Evolutionary conservation across 2,888 invertebrate species (phyloP).

Genomic region (Drosophila atripex): DNA sequence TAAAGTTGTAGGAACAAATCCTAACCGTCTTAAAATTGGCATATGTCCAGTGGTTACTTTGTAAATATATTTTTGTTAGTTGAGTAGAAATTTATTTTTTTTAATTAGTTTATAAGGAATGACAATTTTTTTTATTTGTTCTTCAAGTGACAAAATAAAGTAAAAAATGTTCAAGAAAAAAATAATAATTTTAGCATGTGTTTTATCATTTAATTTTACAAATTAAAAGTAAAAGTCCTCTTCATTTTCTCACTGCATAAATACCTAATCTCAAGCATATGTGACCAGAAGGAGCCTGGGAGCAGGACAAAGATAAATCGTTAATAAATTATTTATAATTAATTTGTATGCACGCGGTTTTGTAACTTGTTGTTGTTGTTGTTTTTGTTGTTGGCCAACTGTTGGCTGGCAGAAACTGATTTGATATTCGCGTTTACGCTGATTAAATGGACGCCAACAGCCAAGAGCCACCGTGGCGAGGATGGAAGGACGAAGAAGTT

Average conservation of each 20-base stretch:
- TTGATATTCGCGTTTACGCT: conserved; percentile 79
- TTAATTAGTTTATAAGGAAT: no score
- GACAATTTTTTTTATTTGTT: no score
- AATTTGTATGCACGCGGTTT: conserved; percentile 72
- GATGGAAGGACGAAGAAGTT: conserved; percentile 17
- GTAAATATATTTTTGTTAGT: no score
- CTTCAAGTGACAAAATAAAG: no score
- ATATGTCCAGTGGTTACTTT: no score
- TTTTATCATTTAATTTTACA: no score
- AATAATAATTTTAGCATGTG: no score
- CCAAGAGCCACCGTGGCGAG: conserved; percentile 11
- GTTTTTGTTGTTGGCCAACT: conserved; percentile 25
- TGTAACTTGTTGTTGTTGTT: conserved; percentile 47
- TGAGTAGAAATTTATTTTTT: no score
- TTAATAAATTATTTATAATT: conserved; percentile 81
- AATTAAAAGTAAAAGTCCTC: not conserved
- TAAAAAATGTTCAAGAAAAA: no score
- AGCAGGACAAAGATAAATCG: conserved; percentile 73
- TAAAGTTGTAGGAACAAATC: no score
- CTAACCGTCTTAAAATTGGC: no score
- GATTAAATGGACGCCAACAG: conserved; percentile 71
- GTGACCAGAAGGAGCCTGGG: conserved; percentile 48
- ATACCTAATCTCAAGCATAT: conserved; percentile 61
- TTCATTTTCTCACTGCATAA: conserved; percentile 19
- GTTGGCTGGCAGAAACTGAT: conserved; percentile 58